phyloP scores from a whole-genome alignment of 2,113 vertebrate genomes.

The Lipotes vexillifer region DNA sequence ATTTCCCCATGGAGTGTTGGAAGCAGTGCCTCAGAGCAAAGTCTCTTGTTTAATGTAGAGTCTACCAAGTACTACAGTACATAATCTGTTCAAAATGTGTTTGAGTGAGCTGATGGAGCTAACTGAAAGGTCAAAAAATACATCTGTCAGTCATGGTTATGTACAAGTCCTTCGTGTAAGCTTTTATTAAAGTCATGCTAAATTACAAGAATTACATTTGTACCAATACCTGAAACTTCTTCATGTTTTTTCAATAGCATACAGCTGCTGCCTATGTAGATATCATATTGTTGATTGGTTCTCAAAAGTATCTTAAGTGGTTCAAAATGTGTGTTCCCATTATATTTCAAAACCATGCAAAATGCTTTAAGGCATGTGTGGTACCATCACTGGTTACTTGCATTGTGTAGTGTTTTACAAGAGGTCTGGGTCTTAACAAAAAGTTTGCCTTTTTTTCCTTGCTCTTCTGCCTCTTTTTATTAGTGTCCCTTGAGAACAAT shows the following conservation, averaged over 20 bases:
- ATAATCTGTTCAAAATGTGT: slow-evolving; percentile 95
- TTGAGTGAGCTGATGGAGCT: slow-evolving; percentile 89
- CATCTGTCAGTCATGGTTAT: slow-evolving; percentile 80
- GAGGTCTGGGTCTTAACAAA: slow-evolving; percentile 60
- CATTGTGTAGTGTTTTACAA: slow-evolving; percentile 56
- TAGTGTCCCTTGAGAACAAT: slow-evolving; percentile 54
- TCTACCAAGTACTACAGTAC: slow-evolving; percentile 88
- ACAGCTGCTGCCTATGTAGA: slow-evolving; percentile 63
- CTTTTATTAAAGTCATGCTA: slow-evolving; percentile 77
- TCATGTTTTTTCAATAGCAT: slow-evolving; percentile 53
- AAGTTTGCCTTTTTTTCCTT: slow-evolving; percentile 44
- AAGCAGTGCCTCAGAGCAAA: slow-evolving; percentile 93
- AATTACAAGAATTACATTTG: slow-evolving; percentile 77
- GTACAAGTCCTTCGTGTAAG: slow-evolving; percentile 84
- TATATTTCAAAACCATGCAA: slow-evolving; percentile 65
- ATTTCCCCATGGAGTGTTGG: slow-evolving; percentile 89
- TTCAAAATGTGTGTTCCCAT: slow-evolving; percentile 60
- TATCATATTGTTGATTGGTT: slow-evolving; percentile 60
- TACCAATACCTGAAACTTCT: slow-evolving; percentile 73
- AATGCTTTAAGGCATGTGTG: slow-evolving; percentile 48
- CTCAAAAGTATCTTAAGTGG: slow-evolving; percentile 62
- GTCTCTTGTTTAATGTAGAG: slow-evolving; percentile 92
- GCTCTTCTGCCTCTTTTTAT: slow-evolving; percentile 58
- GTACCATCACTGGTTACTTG: slow-evolving; percentile 53
- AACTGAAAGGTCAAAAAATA: slow-evolving; percentile 79